phyloP scores from a whole-genome alignment of 2,113 vertebrate genomes.

The Myiopsitta monachus region DNA sequence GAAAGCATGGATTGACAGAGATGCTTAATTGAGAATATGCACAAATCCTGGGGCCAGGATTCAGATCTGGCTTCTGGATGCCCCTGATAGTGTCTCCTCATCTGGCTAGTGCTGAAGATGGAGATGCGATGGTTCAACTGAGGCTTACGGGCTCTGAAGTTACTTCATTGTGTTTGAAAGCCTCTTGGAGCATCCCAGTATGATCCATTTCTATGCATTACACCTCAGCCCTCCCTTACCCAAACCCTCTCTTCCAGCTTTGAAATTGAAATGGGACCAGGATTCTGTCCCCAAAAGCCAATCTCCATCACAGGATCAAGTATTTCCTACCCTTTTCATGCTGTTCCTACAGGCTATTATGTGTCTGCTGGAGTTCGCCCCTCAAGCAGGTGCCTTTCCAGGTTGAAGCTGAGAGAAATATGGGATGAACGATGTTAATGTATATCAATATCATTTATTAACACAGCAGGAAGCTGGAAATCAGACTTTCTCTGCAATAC shows the following conservation, averaged over 20 bases:
- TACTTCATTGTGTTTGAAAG: neutral
- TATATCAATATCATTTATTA: neutral
- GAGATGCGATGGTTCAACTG: neutral
- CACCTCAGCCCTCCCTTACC: neutral
- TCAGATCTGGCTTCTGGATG: neutral
- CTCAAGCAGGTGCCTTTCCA: neutral
- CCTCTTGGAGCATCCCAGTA: neutral
- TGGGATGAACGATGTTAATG: neutral
- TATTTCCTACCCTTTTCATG: neutral
- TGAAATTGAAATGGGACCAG: accelerated
- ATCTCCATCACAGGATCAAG: neutral
- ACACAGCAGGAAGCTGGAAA: neutral
- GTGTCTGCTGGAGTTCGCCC: accelerated
- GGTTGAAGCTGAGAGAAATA: neutral
- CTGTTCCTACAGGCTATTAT: neutral
- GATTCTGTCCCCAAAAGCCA: neutral
- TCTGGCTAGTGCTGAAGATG: neutral
- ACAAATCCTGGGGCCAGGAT: neutral
- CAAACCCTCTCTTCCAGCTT: neutral
- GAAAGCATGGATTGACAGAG: neutral
- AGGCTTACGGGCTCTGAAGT: neutral
- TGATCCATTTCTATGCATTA: neutral
- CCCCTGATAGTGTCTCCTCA: neutral
- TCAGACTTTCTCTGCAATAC: neutral
- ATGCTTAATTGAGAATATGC: neutral